Conservation (phyloP, 2,888 invertebrate species). For the Cyclophora albipunctata region DNA sequence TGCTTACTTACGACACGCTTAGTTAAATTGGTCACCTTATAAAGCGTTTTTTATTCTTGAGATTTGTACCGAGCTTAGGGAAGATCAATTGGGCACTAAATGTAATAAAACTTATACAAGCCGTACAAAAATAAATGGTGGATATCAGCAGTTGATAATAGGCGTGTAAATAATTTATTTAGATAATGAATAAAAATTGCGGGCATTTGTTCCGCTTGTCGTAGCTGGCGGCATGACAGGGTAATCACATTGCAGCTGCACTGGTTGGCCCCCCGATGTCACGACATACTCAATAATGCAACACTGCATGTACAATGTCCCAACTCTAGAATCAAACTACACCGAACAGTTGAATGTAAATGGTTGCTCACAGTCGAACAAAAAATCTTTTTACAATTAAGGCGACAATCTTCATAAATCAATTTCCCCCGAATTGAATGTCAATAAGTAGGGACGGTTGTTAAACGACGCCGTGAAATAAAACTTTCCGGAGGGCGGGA, state of each 20-base stretch:
- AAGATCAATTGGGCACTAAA: too few species aligned
- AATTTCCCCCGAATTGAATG: conserved; percentile 76
- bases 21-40: conserved; percentile 24
- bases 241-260: conserved; percentile 61
- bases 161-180: conserved; percentile 23
- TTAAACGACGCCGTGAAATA: conserved; percentile 74
- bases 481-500: conserved; percentile 74
- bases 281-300: conserved; percentile 63
- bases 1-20: conserved; percentile 42
- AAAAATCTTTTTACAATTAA: conserved; percentile 69
- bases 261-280: conserved; percentile 31
- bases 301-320: conserved; percentile 46
- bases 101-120: too few species aligned
- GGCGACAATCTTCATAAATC: conserved; percentile 75
- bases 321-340: conserved; percentile 24
- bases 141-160: too few species aligned
- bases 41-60: too few species aligned
- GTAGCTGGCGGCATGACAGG: conserved; percentile 34
- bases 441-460: conserved; percentile 74
- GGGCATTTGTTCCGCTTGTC: conserved; percentile 64
- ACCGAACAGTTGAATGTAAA: background rate
- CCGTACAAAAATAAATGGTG: too few species aligned
- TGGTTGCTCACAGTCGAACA: conserved; percentile 12
- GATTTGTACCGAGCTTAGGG: too few species aligned
- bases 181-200: conserved; percentile 40